phyloP scores from a whole-genome alignment of 2,797 vertebrate genomes.

The Hemibagrus guttatus region DNA sequence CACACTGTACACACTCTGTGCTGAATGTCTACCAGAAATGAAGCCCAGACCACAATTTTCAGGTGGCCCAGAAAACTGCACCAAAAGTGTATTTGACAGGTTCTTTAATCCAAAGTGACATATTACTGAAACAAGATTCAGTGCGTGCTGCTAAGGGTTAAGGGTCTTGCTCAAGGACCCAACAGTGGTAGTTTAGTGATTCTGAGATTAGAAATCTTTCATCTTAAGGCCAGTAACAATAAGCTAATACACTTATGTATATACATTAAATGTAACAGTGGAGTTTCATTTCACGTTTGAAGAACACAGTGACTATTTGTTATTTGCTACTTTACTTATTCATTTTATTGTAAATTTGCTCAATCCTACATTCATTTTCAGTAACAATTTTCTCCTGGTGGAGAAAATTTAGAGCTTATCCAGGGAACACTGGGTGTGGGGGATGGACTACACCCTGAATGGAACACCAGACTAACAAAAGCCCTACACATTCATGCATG shows the following conservation, averaged over 20 bases:
- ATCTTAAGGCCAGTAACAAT: neutral
- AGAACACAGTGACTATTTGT: no score
- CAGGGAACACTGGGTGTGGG: neutral
- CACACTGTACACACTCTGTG: neutral
- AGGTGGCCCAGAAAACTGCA: neutral
- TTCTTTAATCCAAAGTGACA: neutral
- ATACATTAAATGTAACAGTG: neutral
- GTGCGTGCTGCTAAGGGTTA: neutral
- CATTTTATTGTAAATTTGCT: neutral
- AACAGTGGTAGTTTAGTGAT: neutral
- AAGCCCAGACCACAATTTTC: neutral
- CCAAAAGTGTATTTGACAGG: neutral
- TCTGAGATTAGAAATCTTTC: neutral
- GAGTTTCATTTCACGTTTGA: no score
- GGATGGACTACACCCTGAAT: neutral
- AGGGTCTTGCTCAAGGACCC: neutral
- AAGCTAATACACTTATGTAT: neutral
- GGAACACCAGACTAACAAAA: neutral
- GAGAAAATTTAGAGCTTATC: no score
- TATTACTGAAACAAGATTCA: constrained; percentile 6
- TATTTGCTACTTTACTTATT: no score
- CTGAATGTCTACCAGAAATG: neutral
- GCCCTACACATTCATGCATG: neutral
- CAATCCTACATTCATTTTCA: neutral
- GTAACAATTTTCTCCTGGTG: neutral